These are phyloP conservation scores for Pionites leucogaster DNA, from an alignment of 2,113 vertebrate species.

Conservation along the genomic window DNA sequence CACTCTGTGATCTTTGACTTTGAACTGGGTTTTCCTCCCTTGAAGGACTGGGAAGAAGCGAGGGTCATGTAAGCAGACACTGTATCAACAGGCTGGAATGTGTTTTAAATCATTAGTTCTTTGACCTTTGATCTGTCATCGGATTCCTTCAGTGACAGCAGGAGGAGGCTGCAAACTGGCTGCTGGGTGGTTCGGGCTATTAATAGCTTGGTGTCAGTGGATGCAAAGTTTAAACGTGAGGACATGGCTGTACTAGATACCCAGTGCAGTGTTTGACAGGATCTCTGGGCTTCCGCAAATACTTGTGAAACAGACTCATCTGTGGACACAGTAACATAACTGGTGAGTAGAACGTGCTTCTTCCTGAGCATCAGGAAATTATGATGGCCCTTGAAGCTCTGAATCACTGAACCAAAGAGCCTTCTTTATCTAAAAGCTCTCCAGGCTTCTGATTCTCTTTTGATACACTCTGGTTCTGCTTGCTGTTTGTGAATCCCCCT, in stretches of 20 bases:
- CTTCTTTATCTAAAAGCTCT: not conserved
- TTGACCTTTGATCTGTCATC: constrained; percentile 62
- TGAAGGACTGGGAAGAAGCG: constrained; percentile 9
- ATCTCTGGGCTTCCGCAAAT: not conserved
- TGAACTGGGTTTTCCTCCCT: constrained; percentile 21
- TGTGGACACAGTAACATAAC: not conserved
- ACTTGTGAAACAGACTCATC: not conserved
- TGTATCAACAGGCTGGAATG: constrained; percentile 50
- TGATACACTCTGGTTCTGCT: not conserved
- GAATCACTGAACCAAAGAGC: not conserved
- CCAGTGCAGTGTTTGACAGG: not conserved
- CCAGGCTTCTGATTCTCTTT: not conserved
- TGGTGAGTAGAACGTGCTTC: not conserved
- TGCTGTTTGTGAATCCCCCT: not conserved
- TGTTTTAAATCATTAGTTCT: constrained; percentile 55
- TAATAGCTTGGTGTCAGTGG: not conserved
- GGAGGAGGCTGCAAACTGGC: not conserved
- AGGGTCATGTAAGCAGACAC: constrained; percentile 38
- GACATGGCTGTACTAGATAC: not conserved
- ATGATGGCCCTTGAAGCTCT: not conserved
- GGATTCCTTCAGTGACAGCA: not conserved
- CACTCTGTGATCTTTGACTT: constrained; percentile 36
- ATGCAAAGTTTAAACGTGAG: not conserved
- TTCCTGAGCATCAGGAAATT: not conserved
- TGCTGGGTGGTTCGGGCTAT: not conserved